Base-by-base conservation (phyloP, 2,797 vertebrate species). In the Enteromius radiatus region DNA sequence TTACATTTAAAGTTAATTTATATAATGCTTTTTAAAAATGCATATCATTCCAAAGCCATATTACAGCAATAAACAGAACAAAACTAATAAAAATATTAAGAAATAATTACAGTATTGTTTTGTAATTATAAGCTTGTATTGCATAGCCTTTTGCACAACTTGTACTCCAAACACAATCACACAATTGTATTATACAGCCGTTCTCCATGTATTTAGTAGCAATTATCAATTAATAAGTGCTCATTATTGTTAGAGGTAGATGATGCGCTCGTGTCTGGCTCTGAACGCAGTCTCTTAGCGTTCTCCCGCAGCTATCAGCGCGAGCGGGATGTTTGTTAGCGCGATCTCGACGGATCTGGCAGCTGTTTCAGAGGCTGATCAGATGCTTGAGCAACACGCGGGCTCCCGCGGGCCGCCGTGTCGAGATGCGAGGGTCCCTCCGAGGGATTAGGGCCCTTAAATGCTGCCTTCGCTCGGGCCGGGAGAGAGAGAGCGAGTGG, bases 381-480 rank as follows among this genome's bases (percentile, higher is more conserved):
- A 95, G 94, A 94, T 94, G 94, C 93, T 93, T 88, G 90, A 91
- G 90, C 94, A 96, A 94, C 94, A 94, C 91, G 86, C 88, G 28
- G 54, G 81, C 84, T 80, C 88, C 88, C 91, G 92, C 91, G 87
- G 92, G 92, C 93, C 84, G 90, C 89, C 88, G 89, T 89, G 91
- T 91, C 90, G 91, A 90, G 81, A 85, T 78, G 91, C 92, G 91
- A 93, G 92, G 93, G 93, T 93, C 91, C 91, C 93, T 93, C 88
- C 68, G 63, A 89, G 91, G 91, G 75, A 76, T 74, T 74, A 36
- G 80, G 80, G 70, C 69, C 69, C 91, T 90, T 88, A 94, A 92
- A 95, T 94, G 94, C 95, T 94, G 95, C 87, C 61, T 80, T 87
- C 86, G 81, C 80, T 80, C 81, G 79, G 81, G 69, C 83, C 83